Percentiles rank a stretch among this genome's conserved stretches.
These are phyloP conservation scores for Hybognathus amarus DNA, from an alignment of 2,797 vertebrate genomes.

Conservation along the genomic window DNA sequence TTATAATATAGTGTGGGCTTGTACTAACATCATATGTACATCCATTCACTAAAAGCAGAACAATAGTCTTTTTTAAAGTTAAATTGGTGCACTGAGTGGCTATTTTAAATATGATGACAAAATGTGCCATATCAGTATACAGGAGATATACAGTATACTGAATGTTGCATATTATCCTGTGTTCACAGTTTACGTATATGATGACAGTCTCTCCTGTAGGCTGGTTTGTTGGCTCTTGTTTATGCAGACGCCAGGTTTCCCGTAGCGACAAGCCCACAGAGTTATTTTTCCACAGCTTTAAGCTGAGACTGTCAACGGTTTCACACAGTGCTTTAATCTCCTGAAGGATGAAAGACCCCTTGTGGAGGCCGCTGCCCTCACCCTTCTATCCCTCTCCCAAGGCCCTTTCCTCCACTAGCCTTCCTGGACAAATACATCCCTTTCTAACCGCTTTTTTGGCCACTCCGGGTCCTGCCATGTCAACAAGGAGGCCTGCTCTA, in stretches of 20 bases:
- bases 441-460: slow-evolving; percentile 41
- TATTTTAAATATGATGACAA: neutral
- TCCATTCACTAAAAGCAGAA: neutral
- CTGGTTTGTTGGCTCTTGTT: slow-evolving; percentile 35
- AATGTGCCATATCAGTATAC: neutral
- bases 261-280: slow-evolving; percentile 39
- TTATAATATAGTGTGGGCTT: neutral
- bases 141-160: no score
- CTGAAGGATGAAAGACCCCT: slow-evolving; percentile 66
- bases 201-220: slow-evolving; percentile 29
- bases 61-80: neutral
- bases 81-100: neutral
- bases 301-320: slow-evolving; percentile 59
- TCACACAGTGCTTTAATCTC: slow-evolving; percentile 66
- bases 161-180: slow-evolving; percentile 21
- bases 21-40: neutral
- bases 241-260: slow-evolving; percentile 47
- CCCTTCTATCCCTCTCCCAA: slow-evolving; percentile 14
- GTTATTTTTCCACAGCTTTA: slow-evolving; percentile 50
- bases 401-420: slow-evolving; percentile 33
- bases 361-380: slow-evolving; percentile 41
- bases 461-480: slow-evolving; percentile 3
- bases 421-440: slow-evolving; percentile 35
- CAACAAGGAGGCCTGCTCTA: slow-evolving; percentile 13
- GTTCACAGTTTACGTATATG: slow-evolving; percentile 16